Base-by-base conservation (phyloP, 2,888 invertebrate genomes). In the Lithosia quadra region DNA sequence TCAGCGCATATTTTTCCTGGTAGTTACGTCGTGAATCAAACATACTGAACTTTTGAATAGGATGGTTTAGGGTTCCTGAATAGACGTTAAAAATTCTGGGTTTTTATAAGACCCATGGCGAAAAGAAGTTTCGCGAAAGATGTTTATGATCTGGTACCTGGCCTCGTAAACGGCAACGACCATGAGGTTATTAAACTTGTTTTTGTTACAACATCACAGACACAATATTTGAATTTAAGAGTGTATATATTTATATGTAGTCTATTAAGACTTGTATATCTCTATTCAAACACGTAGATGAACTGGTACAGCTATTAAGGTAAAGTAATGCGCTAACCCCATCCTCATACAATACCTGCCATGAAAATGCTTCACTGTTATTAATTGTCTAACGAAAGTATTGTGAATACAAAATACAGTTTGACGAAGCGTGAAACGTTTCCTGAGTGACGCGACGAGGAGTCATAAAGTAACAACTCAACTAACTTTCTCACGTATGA, bases 1-100 rank as follows among this genome's bases (percentile, higher is more conserved):
- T 91, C 87, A 76, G 87, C 78, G 83, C 79, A 82, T 68, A 85
- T 86, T 90, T 91, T 90, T 88, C 87, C 86, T 86, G 76, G 83
- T 84, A 81, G 74, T 74, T 69, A 74, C 67, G 68, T 73, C 74
- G 78, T 80, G 74, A 79, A 80, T 78, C 71, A 76, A 69, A 76
- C 57, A 65, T 72, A 72, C 66, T 71, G 65, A 71, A 72, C 56
- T 70, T 79, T 68, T 65, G 69, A 65, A 72, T 73, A 72, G 57
- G 68, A 71, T 69, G 68, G 59, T 66, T 72, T 68, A 69, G 75
- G 74, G 68, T 69, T 67, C 66, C 58, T 74, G 67, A 72, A 80
- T 75, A 75, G 57, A 72, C 65, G 64, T 68, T 74, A 63, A 39
- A 61, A 63, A 70, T 69, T 67, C 64, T 68, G 68, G n/a, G n/a